Base-by-base conservation (phyloP, 1,140 invertebrate genomes). In the Drosophila ficusphila region DNA sequence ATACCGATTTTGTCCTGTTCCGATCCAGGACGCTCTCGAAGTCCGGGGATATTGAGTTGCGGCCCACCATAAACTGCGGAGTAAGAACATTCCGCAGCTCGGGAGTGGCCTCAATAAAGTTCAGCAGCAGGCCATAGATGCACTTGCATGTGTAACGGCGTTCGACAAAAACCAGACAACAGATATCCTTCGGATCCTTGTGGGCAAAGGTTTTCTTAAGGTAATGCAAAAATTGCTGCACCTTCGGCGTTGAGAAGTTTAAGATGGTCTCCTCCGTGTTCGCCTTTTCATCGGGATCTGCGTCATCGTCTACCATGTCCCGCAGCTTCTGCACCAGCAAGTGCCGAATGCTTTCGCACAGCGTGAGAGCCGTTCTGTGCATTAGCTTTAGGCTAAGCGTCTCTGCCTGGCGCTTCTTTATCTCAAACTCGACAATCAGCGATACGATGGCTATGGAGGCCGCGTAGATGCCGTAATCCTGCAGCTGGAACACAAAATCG, bases 161-260 rank as follows among this genome's bases (percentile, higher is more conserved):
- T 88, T 96, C 92, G 0, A 97, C 96, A 92, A 99, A 98, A 31
- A 98, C 93, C 16, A 99, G 93, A 1, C 94, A 95, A 73, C 94
- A 96, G n/a, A 98, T 92, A 3, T 93, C 89, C 58, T 93, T 81
- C 1, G 72, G 54, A 0, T 79, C 33, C 36, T 85, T 91, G 11
- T 67, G 38, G n/a, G 27, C 47, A 38, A 91, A 91, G 0, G 92
- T 94, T 14, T 92, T 72, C 68, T 92, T 92, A 4, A 96, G 76
- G 27, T 94, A 88, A 2, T 91, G 73, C 7, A 96, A 79, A 19
- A 96, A 81, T 46, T 90, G 83, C n/a, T 91, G 49, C 2, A 96
- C 56, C 91, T 95, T 94, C 19, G 93, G 85, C 0, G 94, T 93
- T 1, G 94, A 94, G 90, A 93, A 93, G 53, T 92, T 93, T 5